Evolutionary conservation across 2,797 vertebrate species (phyloP).

Genomic region (Tachyglossus aculeatus): DNA sequence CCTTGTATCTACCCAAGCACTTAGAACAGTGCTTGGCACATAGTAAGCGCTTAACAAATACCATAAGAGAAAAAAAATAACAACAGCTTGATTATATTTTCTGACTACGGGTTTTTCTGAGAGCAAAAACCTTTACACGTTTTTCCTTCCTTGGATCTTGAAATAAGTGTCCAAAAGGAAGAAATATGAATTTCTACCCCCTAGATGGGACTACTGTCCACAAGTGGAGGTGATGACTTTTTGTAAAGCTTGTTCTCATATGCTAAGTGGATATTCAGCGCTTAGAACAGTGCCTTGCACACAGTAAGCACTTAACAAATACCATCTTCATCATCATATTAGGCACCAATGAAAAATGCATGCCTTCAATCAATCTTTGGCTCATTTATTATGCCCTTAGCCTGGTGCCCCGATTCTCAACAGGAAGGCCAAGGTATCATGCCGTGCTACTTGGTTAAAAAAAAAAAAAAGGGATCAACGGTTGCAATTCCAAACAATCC

Average conservation of each 20-base stretch:
- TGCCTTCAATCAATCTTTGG: conserved; percentile 59
- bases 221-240: not conserved
- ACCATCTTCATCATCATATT: no score
- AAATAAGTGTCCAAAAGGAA: not conserved
- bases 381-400: conserved; percentile 53
- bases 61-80: no score
- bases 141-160: conserved; percentile 18
- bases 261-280: not conserved
- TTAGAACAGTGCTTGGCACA: no score
- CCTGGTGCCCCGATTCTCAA: conserved; percentile 37
- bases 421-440: not conserved
- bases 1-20: no score
- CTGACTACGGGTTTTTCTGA: no score
- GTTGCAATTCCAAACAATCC: not conserved
- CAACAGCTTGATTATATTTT: no score
- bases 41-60: no score
- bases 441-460: not conserved
- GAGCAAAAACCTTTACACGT: no score
- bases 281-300: no score
- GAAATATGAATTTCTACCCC: conserved; percentile 28
- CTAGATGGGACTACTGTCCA: conserved; percentile 72
- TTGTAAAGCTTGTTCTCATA: conserved; percentile 19
- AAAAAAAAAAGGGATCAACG: not conserved
- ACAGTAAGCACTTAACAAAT: no score
- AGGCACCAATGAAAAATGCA: conserved; percentile 46